These are phyloP conservation scores for Sylvilagus bachmani DNA, from an alignment of 2,113 vertebrate genomes.

Conservation along the genomic window DNA sequence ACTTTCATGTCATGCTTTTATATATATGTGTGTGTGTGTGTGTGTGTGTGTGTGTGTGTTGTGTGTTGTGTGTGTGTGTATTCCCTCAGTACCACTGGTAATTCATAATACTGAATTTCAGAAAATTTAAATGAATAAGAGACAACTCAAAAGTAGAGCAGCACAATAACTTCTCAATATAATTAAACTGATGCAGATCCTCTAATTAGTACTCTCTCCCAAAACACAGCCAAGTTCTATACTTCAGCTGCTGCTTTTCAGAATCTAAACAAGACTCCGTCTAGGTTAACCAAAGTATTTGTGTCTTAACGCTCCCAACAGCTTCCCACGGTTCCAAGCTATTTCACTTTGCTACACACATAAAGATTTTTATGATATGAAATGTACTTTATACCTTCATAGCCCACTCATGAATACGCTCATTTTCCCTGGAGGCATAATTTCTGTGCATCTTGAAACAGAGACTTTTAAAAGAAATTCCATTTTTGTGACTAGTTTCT, in stretches of 20 bases:
- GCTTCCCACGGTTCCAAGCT: background rate
- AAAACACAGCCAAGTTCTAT: background rate
- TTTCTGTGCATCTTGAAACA: background rate
- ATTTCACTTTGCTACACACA: constrained; percentile 42
- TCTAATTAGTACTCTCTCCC: background rate
- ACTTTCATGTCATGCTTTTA: background rate
- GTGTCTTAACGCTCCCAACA: background rate
- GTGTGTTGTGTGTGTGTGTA: too few species aligned
- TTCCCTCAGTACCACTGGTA: background rate
- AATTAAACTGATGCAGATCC: too few species aligned
- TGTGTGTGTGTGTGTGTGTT: too few species aligned
- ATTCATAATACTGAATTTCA: background rate
- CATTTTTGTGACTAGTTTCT: constrained; percentile 64
- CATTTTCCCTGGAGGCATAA: background rate
- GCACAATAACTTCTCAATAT: background rate
- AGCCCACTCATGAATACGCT: constrained; percentile 26
- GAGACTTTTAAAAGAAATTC: constrained; percentile 45
- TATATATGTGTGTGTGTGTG: too few species aligned
- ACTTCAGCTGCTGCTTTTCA: background rate
- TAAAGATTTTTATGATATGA: background rate
- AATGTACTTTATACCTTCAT: constrained; percentile 18
- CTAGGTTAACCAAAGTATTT: background rate
- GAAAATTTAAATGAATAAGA: background rate
- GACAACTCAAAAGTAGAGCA: background rate
- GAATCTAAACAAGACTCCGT: background rate